These are phyloP conservation scores for Rhaphigaster nebulosa DNA, from an alignment of 2,888 invertebrate species.

Conservation along the genomic window DNA sequence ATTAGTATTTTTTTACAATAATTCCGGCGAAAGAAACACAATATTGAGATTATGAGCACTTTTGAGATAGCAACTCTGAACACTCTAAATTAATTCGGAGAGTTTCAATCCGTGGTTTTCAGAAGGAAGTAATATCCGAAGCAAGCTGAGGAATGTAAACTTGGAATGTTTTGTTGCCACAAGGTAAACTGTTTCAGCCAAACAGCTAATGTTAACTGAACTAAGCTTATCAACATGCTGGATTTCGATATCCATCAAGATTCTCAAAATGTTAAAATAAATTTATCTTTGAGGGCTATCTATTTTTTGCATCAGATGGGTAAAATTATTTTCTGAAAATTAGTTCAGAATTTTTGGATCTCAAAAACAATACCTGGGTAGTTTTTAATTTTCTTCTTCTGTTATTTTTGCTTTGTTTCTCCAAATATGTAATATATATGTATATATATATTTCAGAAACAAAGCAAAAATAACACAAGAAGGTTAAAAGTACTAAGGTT, in stretches of 20 bases:
- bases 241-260: not conserved
- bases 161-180: conserved; percentile 20
- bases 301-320: too few relatives aligned
- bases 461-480: too few relatives aligned
- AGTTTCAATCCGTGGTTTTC: not conserved
- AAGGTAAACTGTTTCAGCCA: not conserved
- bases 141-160: conserved; percentile 2
- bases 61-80: not conserved
- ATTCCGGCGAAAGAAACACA: not conserved
- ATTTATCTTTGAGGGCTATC: too few relatives aligned
- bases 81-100: not conserved
- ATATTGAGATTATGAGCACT: not conserved
- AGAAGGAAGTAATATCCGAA: conserved; percentile 13
- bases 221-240: not conserved
- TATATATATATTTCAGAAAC: too few relatives aligned
- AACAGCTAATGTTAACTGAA: not conserved
- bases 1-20: not conserved
- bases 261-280: not conserved
- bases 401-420: too few relatives aligned
- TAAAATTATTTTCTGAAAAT: too few relatives aligned
- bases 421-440: too few relatives aligned
- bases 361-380: too few relatives aligned
- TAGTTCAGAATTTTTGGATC: too few relatives aligned
- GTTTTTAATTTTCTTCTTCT: too few relatives aligned
- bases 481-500: too few relatives aligned